phyloP scores from a whole-genome alignment of 2,888 invertebrate genomes.

The Hartigia nigra region DNA sequence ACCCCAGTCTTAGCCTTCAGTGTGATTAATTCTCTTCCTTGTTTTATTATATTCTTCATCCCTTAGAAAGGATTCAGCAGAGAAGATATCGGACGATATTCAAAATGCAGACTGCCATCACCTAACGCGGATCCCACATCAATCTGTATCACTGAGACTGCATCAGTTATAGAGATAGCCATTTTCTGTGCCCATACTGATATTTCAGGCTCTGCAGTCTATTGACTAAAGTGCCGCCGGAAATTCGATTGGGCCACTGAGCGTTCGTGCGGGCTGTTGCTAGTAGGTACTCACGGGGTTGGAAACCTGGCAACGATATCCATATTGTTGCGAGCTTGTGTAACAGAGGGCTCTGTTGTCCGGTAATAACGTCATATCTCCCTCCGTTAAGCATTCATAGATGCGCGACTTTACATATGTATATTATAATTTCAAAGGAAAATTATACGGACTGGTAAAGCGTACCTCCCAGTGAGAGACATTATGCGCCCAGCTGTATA shows the following conservation, averaged over 20 bases:
- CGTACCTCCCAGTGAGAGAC: not conserved
- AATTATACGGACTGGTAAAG: conserved; percentile 12
- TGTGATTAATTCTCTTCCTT: conserved; percentile 6
- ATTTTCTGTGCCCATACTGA: not conserved
- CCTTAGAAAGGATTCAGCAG: conserved; percentile 18
- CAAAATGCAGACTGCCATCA: not conserved
- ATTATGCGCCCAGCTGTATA: not conserved
- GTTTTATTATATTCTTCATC: conserved; percentile 3
- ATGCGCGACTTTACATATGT: conserved; percentile 14
- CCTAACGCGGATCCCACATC: not conserved
- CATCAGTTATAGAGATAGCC: not conserved
- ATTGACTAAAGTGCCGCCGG: conserved; percentile 1
- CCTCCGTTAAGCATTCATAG: conserved; percentile 14
- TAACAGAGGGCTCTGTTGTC: not conserved
- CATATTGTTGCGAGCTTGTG: not conserved
- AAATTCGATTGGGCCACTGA: conserved; percentile 4
- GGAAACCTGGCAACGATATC: conserved; percentile 1
- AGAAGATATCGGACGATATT: not conserved
- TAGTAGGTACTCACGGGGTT: not conserved
- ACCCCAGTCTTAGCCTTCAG: not conserved
- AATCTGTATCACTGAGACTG: not conserved
- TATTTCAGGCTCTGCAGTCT: not conserved
- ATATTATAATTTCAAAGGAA: conserved; percentile 19
- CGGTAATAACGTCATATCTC: not conserved
- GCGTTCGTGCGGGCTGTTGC: not conserved